Conservation (phyloP, 2,888 invertebrate genomes). For the Blera fallax region DNA sequence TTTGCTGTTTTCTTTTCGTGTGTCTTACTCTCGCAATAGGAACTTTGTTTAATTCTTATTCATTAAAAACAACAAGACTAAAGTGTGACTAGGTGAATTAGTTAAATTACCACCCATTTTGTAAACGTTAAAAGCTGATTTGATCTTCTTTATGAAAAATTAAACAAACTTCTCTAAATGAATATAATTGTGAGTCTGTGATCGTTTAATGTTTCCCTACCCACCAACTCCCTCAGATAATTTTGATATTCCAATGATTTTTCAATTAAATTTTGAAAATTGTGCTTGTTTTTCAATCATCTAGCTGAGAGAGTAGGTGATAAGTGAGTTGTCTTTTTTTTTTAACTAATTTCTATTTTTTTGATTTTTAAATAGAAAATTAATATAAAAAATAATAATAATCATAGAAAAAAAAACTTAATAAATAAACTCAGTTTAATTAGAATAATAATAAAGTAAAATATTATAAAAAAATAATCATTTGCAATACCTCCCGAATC, state of each 20-base stretch:
- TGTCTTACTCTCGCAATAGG: constrained; percentile 6
- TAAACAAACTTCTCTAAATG: constrained; percentile 4
- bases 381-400: constrained; percentile 74
- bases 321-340: neutral
- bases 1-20: constrained; percentile 25
- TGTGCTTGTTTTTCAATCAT: neutral
- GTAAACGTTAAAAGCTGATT: too few species aligned
- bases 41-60: constrained; percentile 17
- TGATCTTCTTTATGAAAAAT: neutral
- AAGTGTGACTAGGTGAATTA: neutral
- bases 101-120: neutral
- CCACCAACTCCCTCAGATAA: neutral
- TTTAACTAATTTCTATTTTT: neutral
- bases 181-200: constrained; percentile 14
- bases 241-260: neutral
- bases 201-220: constrained; percentile 5
- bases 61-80: neutral
- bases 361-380: constrained; percentile 47
- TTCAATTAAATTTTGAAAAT: too few species aligned
- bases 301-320: neutral
- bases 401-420: too few species aligned
- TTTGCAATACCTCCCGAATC: constrained; percentile 94
- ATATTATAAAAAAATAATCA: constrained; percentile 50
- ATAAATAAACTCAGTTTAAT: constrained; percentile 49
- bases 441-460: constrained; percentile 52